Evolutionary conservation across 2,888 invertebrate genomes (phyloP).

Genomic region (Aradus depressus): DNA sequence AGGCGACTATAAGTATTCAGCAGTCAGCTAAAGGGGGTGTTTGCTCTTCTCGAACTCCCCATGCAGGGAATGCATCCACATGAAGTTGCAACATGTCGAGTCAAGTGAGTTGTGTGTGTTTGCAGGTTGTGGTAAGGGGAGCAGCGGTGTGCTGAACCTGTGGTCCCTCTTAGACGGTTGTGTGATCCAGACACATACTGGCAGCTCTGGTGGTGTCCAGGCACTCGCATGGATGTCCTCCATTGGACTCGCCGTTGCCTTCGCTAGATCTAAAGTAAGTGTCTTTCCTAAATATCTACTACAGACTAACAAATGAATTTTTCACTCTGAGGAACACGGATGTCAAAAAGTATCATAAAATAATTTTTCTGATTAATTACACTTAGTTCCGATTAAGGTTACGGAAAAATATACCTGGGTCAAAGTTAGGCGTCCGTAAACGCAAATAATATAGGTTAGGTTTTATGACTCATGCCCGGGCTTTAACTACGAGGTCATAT

Average conservation of each 20-base stretch:
- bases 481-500: too few species aligned
- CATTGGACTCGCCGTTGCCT: slow-evolving; percentile 42
- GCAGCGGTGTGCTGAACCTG: slow-evolving; percentile 45
- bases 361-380: background rate
- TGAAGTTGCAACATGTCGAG: too few species aligned
- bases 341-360: background rate
- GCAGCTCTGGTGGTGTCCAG: slow-evolving; percentile 42
- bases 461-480: too few species aligned
- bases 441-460: too few species aligned
- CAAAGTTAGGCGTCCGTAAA: too few species aligned
- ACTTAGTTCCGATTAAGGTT: too few species aligned
- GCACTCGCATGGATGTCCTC: slow-evolving; percentile 44
- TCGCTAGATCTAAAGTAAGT: slow-evolving; percentile 42
- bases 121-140: slow-evolving; percentile 38
- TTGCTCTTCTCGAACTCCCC: too few species aligned
- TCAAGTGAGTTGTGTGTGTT: too few species aligned
- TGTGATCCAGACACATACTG: slow-evolving; percentile 44
- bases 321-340: background rate
- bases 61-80: too few species aligned
- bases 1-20: too few species aligned
- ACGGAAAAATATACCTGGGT: too few species aligned
- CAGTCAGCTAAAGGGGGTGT: too few species aligned
- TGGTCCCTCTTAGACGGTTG: slow-evolving; percentile 50
- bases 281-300: background rate
- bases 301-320: background rate